Percentiles rank a stretch among this genome's conserved stretches.
Evolutionary conservation across 2,888 invertebrate genomes (phyloP).

Genomic region (Nomada flava): DNA sequence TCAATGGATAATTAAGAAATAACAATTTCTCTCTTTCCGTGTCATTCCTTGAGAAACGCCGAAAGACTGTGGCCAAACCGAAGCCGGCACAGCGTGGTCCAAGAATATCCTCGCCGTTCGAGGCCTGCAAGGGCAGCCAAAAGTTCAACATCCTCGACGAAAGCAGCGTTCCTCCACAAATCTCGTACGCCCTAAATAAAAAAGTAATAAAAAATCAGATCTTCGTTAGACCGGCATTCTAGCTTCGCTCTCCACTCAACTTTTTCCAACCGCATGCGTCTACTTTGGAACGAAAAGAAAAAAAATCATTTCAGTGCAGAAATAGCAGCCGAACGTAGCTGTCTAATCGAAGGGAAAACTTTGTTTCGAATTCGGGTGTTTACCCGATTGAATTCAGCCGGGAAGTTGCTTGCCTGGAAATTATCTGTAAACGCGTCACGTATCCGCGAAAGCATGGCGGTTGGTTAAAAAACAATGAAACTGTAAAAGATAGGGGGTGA

Average conservation of each 20-base stretch:
- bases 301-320: background rate
- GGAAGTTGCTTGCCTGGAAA: constrained; percentile 42
- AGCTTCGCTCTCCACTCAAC: background rate
- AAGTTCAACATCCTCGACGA: constrained; percentile 51
- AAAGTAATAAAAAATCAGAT: background rate
- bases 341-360: background rate
- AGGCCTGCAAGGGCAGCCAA: constrained; percentile 42
- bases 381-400: constrained; percentile 3
- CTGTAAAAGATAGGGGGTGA: background rate
- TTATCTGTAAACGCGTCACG: constrained; percentile 52
- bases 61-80: background rate
- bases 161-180: constrained; percentile 10
- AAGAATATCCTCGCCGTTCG: constrained; percentile 41
- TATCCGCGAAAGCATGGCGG: constrained; percentile 14
- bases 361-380: constrained; percentile 21
- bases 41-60: constrained; percentile 2
- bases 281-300: background rate
- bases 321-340: background rate
- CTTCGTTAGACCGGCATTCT: background rate
- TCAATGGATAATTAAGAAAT: no score
- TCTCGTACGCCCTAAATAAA: background rate
- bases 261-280: no score
- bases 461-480: background rate
- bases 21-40: background rate
- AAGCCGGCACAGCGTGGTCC: constrained; percentile 31